Conservation (phyloP, 2,113 vertebrate species). For the Carettochelys insculpta region DNA sequence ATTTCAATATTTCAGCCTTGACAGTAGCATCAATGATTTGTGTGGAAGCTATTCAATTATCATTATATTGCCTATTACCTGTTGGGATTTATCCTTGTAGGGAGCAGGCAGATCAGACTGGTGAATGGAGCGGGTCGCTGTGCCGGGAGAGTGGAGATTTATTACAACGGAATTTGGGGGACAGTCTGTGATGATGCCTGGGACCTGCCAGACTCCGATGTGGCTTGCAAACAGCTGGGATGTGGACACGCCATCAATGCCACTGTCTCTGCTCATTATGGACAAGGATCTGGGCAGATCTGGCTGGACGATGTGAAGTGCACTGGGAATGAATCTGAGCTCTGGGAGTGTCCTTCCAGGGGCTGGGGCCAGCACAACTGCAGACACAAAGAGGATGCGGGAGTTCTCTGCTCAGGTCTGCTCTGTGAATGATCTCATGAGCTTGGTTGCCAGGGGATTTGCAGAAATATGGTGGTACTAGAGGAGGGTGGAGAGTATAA, state of each 20-base stretch:
- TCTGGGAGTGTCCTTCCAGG: conserved; percentile 73
- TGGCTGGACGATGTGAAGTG: conserved; percentile 75
- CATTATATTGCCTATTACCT: neutral
- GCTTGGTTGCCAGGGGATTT: neutral
- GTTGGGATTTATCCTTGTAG: neutral
- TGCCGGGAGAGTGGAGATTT: conserved; percentile 76
- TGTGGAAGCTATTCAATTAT: neutral
- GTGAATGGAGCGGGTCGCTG: conserved; percentile 32
- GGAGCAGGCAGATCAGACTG: neutral
- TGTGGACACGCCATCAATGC: conserved; percentile 76
- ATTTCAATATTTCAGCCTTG: neutral
- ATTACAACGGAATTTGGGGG: conserved; percentile 74
- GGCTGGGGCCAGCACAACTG: conserved; percentile 69
- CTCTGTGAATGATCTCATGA: neutral
- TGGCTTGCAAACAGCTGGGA: conserved; percentile 76
- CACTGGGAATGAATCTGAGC: conserved; percentile 64
- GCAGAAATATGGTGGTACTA: neutral
- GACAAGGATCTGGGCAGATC: conserved; percentile 70
- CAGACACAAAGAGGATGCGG: conserved; percentile 66
- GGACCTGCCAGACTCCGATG: conserved; percentile 71
- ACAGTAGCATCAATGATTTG: neutral
- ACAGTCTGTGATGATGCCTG: conserved; percentile 78
- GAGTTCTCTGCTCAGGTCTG: conserved; percentile 65
- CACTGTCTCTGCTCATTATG: conserved; percentile 67
- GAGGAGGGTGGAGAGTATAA: neutral